Base-by-base conservation (phyloP, 2,113 vertebrate species). In the Thryonomys swinderianus region DNA sequence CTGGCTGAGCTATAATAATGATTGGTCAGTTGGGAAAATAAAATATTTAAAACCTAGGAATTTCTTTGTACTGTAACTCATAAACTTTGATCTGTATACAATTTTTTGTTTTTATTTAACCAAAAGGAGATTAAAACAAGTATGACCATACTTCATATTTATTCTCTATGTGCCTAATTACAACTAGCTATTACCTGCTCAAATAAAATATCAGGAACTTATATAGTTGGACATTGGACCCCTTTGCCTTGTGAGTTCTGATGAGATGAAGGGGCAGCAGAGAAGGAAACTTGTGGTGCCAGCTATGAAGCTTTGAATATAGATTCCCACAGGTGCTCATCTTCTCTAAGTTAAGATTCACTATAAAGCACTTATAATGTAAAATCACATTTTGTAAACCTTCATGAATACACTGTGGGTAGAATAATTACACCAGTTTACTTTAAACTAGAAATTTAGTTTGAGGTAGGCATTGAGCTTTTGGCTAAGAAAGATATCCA, bases 331-430 rank as follows among this genome's bases (percentile, higher is more conserved):
- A 53, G n/a, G 27, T 23, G 34, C n/a, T 66, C 82, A 71, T 69
- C 40, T 48, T 71, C 20, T 74, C 34, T 21, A 79, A 87, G 67
- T 48, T 11, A 92, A 64, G 51, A 76, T 57, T 88, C 34, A 42
- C 67, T 61, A 53, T 53, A 67, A 85, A n/a, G 40, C 74, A 27
- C 53, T 88, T 57, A 86, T 18, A 2, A 59, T n/a, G 10, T n/a
- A 76, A 71, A 94, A 76, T 4, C 21, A 37, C 40, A 88, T 67
- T 61, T 88, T 55, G 85, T n/a, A 67, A 67, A 80, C 93, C 69
- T 42, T 53, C 23, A 18, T 84, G 61, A 90, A 71, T 53, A 82
- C 48, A 51, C 67, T 90, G 69, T 76, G 3, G 27, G 48, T 74
- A 45, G 23, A 85, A 11, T 55, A 53, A 37, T 10, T 83, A 11